A percentile compares a stretch with the other conserved stretches of the same genome.
These are phyloP conservation scores for Pelochelys cantorii DNA, from an alignment of 2,797 vertebrate genomes.

Conservation along the genomic window DNA sequence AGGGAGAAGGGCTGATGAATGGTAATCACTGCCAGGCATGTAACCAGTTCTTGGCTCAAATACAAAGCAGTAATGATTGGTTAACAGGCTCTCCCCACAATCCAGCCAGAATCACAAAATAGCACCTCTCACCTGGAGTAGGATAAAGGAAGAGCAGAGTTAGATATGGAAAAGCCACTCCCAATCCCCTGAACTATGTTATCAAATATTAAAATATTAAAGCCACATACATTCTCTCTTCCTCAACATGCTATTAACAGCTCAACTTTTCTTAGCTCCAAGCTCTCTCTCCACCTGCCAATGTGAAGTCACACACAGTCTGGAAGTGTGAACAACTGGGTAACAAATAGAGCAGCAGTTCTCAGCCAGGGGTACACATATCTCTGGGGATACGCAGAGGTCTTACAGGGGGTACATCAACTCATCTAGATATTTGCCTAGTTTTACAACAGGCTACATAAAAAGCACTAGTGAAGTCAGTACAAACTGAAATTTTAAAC, in stretches of 20 bases:
- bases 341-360: neutral
- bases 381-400: too few relatives aligned
- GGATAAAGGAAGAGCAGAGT: conserved; percentile 64
- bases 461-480: too few relatives aligned
- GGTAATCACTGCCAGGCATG: conserved; percentile 57
- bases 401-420: too few relatives aligned
- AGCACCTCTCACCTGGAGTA: conserved; percentile 64
- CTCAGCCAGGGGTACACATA: too few relatives aligned
- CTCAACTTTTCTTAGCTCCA: conserved; percentile 1
- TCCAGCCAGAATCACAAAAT: conserved; percentile 53
- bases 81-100: conserved; percentile 53
- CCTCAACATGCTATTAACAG: neutral
- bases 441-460: too few relatives aligned
- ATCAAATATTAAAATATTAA: conserved; percentile 46
- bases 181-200: conserved; percentile 58
- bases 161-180: conserved; percentile 56
- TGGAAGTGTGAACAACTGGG: neutral
- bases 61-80: conserved; percentile 12
- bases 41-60: conserved; percentile 53
- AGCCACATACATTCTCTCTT: conserved; percentile 50
- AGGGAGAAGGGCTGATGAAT: conserved; percentile 47
- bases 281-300: conserved; percentile 53
- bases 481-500: too few relatives aligned
- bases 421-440: too few relatives aligned
- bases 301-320: conserved; percentile 40